These are phyloP conservation scores for Stegodyphus mimosarum DNA, from an alignment of 1,140 invertebrate species.

Conservation along the genomic window DNA sequence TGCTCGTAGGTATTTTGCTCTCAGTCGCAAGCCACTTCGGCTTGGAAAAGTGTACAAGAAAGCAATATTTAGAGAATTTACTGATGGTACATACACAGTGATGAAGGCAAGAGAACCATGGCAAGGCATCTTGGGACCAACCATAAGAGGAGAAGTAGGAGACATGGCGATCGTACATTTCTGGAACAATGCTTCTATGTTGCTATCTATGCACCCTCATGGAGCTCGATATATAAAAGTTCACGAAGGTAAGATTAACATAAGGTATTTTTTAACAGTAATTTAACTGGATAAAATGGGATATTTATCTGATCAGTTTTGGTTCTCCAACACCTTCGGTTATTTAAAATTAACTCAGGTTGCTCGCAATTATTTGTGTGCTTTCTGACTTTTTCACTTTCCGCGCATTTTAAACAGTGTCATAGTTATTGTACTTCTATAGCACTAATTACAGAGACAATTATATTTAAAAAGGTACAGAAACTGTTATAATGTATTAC, in stretches of 20 bases:
- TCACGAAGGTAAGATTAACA: constrained; percentile 42
- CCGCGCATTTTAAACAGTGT: no score
- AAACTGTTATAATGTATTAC: no score
- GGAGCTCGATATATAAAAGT: constrained; percentile 47
- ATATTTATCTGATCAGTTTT: no score
- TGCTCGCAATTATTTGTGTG: no score
- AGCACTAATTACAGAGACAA: no score
- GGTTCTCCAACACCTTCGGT: no score
- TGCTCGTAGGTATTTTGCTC: constrained; percentile 13
- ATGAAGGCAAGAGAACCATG: constrained; percentile 61
- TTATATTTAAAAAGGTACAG: no score
- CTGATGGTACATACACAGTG: constrained; percentile 37
- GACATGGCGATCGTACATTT: constrained; percentile 63
- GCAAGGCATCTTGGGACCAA: constrained; percentile 65
- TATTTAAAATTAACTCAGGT: no score
- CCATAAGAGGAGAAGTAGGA: constrained; percentile 64
- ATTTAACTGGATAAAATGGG: no score
- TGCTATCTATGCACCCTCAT: constrained; percentile 58
- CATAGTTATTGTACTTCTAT: no score
- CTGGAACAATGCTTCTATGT: constrained; percentile 52
- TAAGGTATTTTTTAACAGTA: background rate
- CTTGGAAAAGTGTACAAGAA: constrained; percentile 48
- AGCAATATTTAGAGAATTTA: constrained; percentile 53
- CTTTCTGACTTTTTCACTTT: no score
- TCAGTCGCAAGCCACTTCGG: constrained; percentile 32